These are phyloP conservation scores for Bugulina stolonifera DNA, from an alignment of 2,888 invertebrate genomes.

Conservation along the genomic window DNA sequence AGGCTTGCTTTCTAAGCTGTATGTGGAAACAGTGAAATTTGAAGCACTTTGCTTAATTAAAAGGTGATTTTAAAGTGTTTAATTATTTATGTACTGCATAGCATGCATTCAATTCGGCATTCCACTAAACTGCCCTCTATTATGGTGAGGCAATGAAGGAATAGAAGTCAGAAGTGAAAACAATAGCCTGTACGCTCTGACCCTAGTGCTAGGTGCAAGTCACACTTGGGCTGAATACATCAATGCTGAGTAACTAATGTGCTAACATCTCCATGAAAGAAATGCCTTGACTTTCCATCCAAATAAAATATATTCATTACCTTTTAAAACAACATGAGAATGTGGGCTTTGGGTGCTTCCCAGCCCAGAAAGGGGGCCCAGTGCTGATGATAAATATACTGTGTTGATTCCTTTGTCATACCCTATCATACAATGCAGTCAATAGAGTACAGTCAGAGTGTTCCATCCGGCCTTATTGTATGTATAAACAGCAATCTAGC, in stretches of 20 bases:
- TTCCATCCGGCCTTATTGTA: not conserved
- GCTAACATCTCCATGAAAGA: not conserved
- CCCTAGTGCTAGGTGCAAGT: not conserved
- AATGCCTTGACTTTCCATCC: not conserved
- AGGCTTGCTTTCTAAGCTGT: too few relatives aligned
- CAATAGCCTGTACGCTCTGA: not conserved
- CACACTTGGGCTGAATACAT: not conserved
- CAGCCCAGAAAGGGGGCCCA: not conserved
- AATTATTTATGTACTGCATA: not conserved
- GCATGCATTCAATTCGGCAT: not conserved
- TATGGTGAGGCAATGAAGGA: not conserved
- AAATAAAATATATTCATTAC: not conserved
- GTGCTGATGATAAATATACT: not conserved
- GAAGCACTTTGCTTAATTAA: too few relatives aligned
- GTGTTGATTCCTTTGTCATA: not conserved
- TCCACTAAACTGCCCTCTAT: not conserved
- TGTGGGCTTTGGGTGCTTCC: not conserved
- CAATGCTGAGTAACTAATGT: not conserved
- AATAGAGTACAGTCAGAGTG: not conserved
- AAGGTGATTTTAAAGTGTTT: not conserved
- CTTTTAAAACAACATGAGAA: not conserved
- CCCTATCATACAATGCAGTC: not conserved
- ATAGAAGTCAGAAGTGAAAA: slow-evolving; percentile 7
- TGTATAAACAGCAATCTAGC: not conserved
- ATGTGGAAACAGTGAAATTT: too few relatives aligned